These are phyloP conservation scores for Phoxinus dragarum DNA, from an alignment of 2,797 vertebrate genomes.

Conservation along the genomic window DNA sequence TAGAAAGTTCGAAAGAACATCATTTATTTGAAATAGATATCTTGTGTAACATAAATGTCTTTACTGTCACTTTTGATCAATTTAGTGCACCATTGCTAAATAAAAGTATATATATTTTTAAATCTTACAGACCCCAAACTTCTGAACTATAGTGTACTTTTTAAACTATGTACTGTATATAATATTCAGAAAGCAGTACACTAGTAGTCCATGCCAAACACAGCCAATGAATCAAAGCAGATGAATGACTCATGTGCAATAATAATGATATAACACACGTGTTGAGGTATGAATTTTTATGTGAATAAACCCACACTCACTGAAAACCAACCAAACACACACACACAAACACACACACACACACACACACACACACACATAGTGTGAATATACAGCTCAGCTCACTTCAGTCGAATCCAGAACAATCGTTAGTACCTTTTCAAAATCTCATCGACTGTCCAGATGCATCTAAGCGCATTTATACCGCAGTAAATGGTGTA, in stretches of 20 bases:
- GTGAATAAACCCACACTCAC: slow-evolving; percentile 53
- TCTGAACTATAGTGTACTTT: background rate
- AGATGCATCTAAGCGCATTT: slow-evolving; percentile 11
- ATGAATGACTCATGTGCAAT: background rate
- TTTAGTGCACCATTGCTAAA: background rate
- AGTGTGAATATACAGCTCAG: slow-evolving; percentile 59
- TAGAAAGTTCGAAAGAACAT: background rate
- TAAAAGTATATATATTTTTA: background rate
- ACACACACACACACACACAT: slow-evolving; percentile 59
- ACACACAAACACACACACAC: slow-evolving; percentile 43
- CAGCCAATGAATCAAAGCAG: slow-evolving; percentile 1
- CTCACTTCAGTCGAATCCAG: slow-evolving; percentile 44
- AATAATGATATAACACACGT: slow-evolving; percentile 6
- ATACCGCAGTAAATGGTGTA: slow-evolving; percentile 33
- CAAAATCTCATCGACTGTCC: slow-evolving; percentile 26
- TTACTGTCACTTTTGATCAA: background rate
- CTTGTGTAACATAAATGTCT: background rate
- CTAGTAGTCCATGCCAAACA: background rate
- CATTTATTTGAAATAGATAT: background rate
- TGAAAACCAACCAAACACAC: slow-evolving; percentile 39
- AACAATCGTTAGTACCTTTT: slow-evolving; percentile 49
- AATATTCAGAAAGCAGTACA: background rate
- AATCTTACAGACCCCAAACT: background rate
- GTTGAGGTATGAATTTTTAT: slow-evolving; percentile 62
- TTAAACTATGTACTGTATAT: background rate